These are phyloP conservation scores for Corythoichthys haematopterus DNA, from an alignment of 2,113 vertebrate species.

Conservation along the genomic window DNA sequence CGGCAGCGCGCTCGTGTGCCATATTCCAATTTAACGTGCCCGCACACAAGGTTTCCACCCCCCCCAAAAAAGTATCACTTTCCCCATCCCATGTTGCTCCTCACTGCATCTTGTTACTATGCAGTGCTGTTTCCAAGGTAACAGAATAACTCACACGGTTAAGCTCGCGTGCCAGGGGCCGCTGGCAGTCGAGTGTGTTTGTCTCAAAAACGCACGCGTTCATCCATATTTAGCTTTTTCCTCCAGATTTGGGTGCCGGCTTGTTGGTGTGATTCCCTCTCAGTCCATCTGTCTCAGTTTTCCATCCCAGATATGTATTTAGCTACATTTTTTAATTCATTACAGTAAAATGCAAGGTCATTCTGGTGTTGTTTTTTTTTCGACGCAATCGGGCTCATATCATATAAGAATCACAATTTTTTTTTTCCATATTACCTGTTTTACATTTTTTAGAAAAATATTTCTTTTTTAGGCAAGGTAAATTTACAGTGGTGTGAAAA, in stretches of 20 bases:
- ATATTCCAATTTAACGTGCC: constrained; percentile 7
- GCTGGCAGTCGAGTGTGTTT: constrained; percentile 26
- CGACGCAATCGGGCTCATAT: too few species aligned
- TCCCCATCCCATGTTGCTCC: constrained; percentile 16
- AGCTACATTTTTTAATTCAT: neutral
- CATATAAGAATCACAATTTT: too few species aligned
- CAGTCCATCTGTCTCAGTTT: constrained; percentile 16
- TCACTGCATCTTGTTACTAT: constrained; percentile 36
- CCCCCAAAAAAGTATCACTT: constrained; percentile 14
- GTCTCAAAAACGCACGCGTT: neutral
- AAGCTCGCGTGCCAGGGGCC: constrained; percentile 32
- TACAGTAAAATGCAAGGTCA: too few species aligned
- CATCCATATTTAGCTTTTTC: constrained; percentile 3
- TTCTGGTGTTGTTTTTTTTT: too few species aligned
- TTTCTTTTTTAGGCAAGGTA: too few species aligned
- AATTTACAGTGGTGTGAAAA: too few species aligned
- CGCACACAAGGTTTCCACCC: neutral
- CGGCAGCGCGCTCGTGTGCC: neutral
- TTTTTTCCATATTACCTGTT: too few species aligned
- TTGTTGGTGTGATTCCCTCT: neutral
- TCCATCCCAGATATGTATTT: constrained; percentile 2
- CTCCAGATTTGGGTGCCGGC: neutral
- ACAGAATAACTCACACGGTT: constrained; percentile 37
- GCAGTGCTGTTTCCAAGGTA: constrained; percentile 67
- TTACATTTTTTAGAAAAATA: too few species aligned